Conservation (phyloP, 2,888 invertebrate genomes). For the Dryobotodes eremita region DNA sequence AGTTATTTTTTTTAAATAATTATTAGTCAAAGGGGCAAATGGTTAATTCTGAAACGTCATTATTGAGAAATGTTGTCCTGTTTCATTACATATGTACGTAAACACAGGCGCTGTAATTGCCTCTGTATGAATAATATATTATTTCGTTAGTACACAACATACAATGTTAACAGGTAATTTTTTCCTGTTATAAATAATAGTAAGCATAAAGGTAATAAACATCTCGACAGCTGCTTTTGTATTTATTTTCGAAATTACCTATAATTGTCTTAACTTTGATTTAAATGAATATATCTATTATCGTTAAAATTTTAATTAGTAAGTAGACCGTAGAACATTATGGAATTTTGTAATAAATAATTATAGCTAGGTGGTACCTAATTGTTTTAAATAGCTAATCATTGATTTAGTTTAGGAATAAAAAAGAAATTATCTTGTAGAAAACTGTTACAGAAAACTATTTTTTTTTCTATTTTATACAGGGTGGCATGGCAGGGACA, state of each 20-base stretch:
- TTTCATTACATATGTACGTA: neutral
- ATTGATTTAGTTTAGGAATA: neutral
- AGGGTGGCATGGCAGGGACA: no score
- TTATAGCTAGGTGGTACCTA: neutral
- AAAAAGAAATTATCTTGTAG: neutral
- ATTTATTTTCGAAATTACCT: neutral
- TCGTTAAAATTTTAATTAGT: neutral
- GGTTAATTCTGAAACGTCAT: slow-evolving; percentile 25
- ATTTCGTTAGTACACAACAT: slow-evolving; percentile 5
- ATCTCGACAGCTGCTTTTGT: neutral
- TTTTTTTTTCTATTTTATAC: neutral
- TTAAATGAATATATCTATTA: no score
- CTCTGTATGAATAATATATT: slow-evolving; percentile 23
- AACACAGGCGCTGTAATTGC: slow-evolving; percentile 19
- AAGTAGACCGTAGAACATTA: neutral
- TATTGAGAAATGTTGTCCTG: slow-evolving; percentile 41
- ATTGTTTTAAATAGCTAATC: neutral
- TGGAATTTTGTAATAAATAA: neutral
- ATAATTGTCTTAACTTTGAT: no score
- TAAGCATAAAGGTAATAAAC: neutral
- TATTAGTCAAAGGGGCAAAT: slow-evolving; percentile 7
- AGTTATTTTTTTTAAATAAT: no score
- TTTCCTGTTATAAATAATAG: slow-evolving; percentile 32
- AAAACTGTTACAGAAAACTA: neutral
- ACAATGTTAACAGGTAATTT: slow-evolving; percentile 16